phyloP scores from a whole-genome alignment of 1,140 invertebrate genomes.

The Phortica variegata region DNA sequence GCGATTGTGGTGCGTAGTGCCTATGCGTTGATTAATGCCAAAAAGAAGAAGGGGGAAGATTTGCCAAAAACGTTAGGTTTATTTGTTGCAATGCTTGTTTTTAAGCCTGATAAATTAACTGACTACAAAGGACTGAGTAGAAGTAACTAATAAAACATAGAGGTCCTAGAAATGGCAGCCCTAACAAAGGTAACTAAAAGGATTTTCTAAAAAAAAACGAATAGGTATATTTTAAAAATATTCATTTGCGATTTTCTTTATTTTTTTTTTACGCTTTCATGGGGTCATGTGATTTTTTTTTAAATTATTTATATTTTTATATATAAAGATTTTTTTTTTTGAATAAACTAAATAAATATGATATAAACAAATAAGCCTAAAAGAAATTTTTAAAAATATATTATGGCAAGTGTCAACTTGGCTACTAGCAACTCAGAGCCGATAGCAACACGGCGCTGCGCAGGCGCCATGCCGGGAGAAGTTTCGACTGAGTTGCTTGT shows the following conservation, averaged over 20 bases:
- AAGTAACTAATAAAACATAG: too few species aligned
- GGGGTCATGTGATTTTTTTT: slow-evolving; percentile 32
- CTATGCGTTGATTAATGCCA: slow-evolving; percentile 64
- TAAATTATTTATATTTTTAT: background rate
- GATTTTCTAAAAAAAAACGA: background rate
- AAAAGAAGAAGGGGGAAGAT: slow-evolving; percentile 50
- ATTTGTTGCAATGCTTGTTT: slow-evolving; percentile 21
- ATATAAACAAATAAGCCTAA: too few species aligned
- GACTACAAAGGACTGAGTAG: background rate
- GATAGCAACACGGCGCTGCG: too few species aligned
- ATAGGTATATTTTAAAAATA: too few species aligned
- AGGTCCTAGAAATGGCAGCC: too few species aligned
- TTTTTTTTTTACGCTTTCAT: slow-evolving; percentile 31
- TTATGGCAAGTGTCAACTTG: too few species aligned
- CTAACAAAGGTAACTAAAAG: too few species aligned
- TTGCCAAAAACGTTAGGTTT: slow-evolving; percentile 57
- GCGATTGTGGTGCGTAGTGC: slow-evolving; percentile 67
- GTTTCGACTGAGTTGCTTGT: slow-evolving; percentile 17
- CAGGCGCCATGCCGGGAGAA: too few species aligned
- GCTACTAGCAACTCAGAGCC: too few species aligned
- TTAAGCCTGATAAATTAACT: background rate
- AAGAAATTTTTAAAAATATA: too few species aligned
- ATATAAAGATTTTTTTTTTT: too few species aligned
- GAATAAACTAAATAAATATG: too few species aligned
- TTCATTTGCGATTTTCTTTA: slow-evolving; percentile 25